Conservation (phyloP, 2,113 vertebrate genomes). For the Chaetodon auriga region DNA sequence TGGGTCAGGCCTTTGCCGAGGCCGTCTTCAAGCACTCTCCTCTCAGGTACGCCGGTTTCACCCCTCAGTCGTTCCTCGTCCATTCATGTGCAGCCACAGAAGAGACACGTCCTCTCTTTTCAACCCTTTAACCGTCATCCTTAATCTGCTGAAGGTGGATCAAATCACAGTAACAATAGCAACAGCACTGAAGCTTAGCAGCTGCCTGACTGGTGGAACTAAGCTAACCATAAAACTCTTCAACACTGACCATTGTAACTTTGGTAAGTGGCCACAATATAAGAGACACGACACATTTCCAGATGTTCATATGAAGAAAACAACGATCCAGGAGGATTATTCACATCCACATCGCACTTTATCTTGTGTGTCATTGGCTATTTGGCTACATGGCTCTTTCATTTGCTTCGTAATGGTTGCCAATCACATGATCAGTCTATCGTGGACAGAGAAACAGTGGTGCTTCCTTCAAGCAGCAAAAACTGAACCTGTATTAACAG, state of each 20-base stretch:
- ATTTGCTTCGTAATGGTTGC: background rate
- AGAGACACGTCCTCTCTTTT: background rate
- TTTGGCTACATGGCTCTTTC: background rate
- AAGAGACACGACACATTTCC: background rate
- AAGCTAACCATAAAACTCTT: background rate
- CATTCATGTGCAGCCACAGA: background rate
- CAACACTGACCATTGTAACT: background rate
- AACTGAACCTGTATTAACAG: background rate
- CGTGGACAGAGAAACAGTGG: background rate
- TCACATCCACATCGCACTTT: too few species aligned
- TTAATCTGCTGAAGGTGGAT: background rate
- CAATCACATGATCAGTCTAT: background rate
- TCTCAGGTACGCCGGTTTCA: slow-evolving; percentile 76
- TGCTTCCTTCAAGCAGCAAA: background rate
- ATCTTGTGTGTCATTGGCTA: background rate
- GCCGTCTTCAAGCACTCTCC: slow-evolving; percentile 75
- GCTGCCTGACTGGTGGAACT: background rate
- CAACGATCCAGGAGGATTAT: too few species aligned
- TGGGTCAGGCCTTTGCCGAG: slow-evolving; percentile 84
- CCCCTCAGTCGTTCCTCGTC: too few species aligned
- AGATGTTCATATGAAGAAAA: background rate
- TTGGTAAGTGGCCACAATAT: background rate
- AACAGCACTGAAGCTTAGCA: background rate
- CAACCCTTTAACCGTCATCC: background rate
- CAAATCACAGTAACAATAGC: background rate